phyloP scores from a whole-genome alignment of 1,140 invertebrate genomes.

The Zaprionus africanus region DNA sequence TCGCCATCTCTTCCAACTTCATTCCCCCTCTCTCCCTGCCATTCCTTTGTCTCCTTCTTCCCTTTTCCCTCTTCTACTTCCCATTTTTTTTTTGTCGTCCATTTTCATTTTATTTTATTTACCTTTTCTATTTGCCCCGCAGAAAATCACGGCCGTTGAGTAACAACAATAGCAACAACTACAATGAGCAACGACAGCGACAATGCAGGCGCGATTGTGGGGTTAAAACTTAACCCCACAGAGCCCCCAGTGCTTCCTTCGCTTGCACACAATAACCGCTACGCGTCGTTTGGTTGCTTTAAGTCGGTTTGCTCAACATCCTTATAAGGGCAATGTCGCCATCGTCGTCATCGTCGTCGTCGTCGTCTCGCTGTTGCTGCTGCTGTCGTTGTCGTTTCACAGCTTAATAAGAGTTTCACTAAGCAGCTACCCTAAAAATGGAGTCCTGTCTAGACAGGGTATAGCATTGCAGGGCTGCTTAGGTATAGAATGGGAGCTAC shows the following conservation, averaged over 20 bases:
- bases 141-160: constrained; percentile 31
- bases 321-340: constrained; percentile 28
- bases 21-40: not conserved
- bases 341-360: not conserved
- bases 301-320: constrained; percentile 12
- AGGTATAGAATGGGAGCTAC: not conserved
- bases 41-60: not conserved
- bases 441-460: not conserved
- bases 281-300: constrained; percentile 2
- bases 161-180: constrained; percentile 18
- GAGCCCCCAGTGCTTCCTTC: not conserved
- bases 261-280: not conserved
- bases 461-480: not conserved
- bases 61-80: not conserved
- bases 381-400: constrained; percentile 4
- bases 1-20: not conserved
- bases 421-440: constrained; percentile 3
- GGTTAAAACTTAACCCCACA: not conserved
- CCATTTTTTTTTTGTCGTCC: constrained; percentile 1
- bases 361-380: not conserved
- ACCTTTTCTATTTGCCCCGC: constrained; percentile 16
- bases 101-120: constrained; percentile 17
- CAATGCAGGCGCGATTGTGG: constrained; percentile 17
- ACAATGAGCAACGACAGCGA: constrained; percentile 3
- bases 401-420: constrained; percentile 26